Base-by-base conservation (phyloP, 2,888 invertebrate species). In the Ectobius pallidus region DNA sequence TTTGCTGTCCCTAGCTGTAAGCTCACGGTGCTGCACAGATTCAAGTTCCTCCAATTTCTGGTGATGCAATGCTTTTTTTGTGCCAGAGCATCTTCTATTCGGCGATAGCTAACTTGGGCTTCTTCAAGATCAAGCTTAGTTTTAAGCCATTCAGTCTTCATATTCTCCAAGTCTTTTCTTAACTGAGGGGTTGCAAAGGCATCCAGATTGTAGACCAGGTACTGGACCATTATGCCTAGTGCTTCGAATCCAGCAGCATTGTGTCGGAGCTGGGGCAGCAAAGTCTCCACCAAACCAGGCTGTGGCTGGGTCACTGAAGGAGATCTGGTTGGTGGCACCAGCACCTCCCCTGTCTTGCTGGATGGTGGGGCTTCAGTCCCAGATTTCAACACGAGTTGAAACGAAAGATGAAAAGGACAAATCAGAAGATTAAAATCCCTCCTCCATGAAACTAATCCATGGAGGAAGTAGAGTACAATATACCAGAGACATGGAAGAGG, bases 171-270 rank as follows among this genome's bases (percentile, higher is more conserved):
- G 77, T 87, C 84, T 72, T 83, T 82, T 79, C 84, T 85, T 67
- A 88, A 80, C 52, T 81, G 80, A 7, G 89, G 88, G 32, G 86
- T 86, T 75, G 87, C 85, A 78, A 88, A 88, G 62, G 88, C 90
- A 79, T 89, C 88, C 79, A 90, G 83, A 78, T 83, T 81, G 74
- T 81, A 77, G 52, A 82, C 81, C 70, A 84, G 80, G 78, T 85
- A 83, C 73, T 83, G 81, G 69, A 84, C 80, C 18, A 84, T 78
- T 11, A 81, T 80, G 1, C 82, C 77, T 78, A 85, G 82, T 46
- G 84, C 84, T 72, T 85, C 84, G 73, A 84, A 82, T 22, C 82
- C 83, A n/a, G 79, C 75, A 11, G 79, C 77, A 20, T 80, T 78
- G 39, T 81, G 79, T 73, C 81, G 80, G 62, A 74, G 58, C 32